phyloP scores from a whole-genome alignment of 2,888 invertebrate species.

The Brassicogethes aeneus region DNA sequence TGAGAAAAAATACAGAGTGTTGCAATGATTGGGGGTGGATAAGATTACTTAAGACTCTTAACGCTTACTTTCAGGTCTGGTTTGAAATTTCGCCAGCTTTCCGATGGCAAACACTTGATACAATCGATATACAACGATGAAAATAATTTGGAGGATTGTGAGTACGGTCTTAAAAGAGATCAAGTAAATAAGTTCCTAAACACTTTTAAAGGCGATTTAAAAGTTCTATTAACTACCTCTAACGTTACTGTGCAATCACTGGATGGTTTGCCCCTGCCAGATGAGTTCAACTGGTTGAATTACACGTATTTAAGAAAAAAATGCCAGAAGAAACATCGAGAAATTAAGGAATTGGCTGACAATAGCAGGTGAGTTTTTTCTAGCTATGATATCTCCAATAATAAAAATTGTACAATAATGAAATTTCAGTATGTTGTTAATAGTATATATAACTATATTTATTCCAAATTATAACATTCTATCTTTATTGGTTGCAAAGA shows the following conservation, averaged over 20 bases:
- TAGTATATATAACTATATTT: no score
- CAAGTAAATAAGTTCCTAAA: slow-evolving; percentile 50
- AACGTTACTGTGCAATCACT: slow-evolving; percentile 51
- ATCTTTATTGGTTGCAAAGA: no score
- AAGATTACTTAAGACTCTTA: not conserved
- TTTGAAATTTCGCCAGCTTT: slow-evolving; percentile 55
- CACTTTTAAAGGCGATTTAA: slow-evolving; percentile 49
- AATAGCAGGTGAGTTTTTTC: slow-evolving; percentile 12
- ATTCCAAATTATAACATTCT: no score
- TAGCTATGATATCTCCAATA: no score
- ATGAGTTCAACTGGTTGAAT: slow-evolving; percentile 48
- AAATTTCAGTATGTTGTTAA: no score
- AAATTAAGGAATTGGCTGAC: slow-evolving; percentile 24
- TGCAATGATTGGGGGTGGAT: no score
- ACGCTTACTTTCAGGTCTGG: slow-evolving; percentile 36
- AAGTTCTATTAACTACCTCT: slow-evolving; percentile 31
- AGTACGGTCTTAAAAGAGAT: slow-evolving; percentile 49
- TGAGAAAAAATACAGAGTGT: no score
- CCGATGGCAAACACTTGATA: slow-evolving; percentile 59
- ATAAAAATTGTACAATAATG: no score
- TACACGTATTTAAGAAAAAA: slow-evolving; percentile 49
- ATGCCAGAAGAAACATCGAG: slow-evolving; percentile 43
- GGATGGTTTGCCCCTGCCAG: slow-evolving; percentile 45
- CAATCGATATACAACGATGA: slow-evolving; percentile 58
- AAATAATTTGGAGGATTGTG: slow-evolving; percentile 57